These are phyloP conservation scores for Drosophila helvetica DNA, from an alignment of 2,888 invertebrate genomes.

Conservation along the genomic window DNA sequence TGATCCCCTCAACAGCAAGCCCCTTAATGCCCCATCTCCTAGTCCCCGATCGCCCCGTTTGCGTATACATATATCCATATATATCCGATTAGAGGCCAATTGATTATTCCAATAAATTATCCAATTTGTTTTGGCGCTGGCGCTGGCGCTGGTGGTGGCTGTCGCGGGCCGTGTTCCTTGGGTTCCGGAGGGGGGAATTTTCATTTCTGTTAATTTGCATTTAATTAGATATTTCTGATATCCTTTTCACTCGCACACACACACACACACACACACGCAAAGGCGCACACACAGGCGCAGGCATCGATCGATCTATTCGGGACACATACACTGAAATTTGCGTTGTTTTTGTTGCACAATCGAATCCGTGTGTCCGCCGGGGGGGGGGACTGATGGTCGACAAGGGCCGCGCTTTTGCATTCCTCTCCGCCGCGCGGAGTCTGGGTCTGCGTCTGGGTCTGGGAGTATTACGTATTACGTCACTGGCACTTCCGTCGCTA, in stretches of 20 bases:
- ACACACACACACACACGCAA: slow-evolving; percentile 16
- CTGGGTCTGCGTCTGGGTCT: slow-evolving; percentile 38
- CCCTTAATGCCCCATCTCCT: not conserved
- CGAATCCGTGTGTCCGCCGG: slow-evolving; percentile 14
- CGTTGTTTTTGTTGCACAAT: slow-evolving; percentile 59
- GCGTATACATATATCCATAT: not conserved
- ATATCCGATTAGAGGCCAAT: slow-evolving; percentile 40
- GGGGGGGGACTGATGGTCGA: slow-evolving; percentile 9
- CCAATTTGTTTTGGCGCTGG: slow-evolving; percentile 45
- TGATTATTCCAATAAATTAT: slow-evolving; percentile 55
- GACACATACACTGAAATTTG: slow-evolving; percentile 28
- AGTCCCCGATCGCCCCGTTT: slow-evolving; percentile 19
- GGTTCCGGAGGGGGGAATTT: slow-evolving; percentile 12
- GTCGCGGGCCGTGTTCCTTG: slow-evolving; percentile 11
- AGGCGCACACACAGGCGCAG: slow-evolving; percentile 21
- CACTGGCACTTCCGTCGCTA: slow-evolving; percentile 77
- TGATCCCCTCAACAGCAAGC: not conserved
- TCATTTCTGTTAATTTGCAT: not conserved
- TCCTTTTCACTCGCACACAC: slow-evolving; percentile 24
- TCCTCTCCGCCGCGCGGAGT: slow-evolving; percentile 38
- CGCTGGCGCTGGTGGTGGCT: too few relatives aligned
- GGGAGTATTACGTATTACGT: slow-evolving; percentile 72
- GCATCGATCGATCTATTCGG: slow-evolving; percentile 15
- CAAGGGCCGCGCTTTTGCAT: slow-evolving; percentile 38
- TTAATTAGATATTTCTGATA: slow-evolving; percentile 4